Evolutionary conservation across 2,888 invertebrate species (phyloP), one percentile per base, ranked within the genome.

Genomic region (Drosophila lacicola): DNA sequence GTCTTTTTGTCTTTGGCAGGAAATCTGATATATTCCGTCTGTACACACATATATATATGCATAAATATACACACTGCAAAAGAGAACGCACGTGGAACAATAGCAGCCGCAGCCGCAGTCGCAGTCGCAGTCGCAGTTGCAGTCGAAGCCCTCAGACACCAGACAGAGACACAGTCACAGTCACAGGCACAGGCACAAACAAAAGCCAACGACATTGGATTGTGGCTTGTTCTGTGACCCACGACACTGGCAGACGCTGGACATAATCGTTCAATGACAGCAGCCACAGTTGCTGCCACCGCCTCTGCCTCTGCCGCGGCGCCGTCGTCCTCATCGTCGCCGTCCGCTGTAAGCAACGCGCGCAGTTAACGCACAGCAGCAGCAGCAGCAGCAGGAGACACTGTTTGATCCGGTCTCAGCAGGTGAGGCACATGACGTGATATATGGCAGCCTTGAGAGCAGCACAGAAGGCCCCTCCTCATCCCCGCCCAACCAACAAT

Each of bases 261-360:
- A 62, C 46, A 82, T 82, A 74, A 85, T 68, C 70, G 71, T 78
- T 82, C 88, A 88, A 82, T 82, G 82, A 82, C 86, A 75, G 86
- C 76, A 72, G 53, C 54, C 54, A 39, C 67, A 51, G 37, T 57
- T 34, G 76, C 76, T 62, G 66, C 56, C 56, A 63, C 44, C 55
- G 72, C 54, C 41, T 56, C 33, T 57, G 67, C 44, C 44, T 63
- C 61, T 60, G 71, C 60, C 60, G 46, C 82, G 56, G 45, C 58
- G 61, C 34, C 64, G 61, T 56, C 57, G 71, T 54, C 25, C 37
- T 42, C 45, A 34, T 68, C 50, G 60, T 62, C 47, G 61, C 70
- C 42, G 61, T 50, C 39, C 46, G 71, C 53, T 55, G 51, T 53
- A 61, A 69, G 64, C 47, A 63, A 49, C 62, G 61, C 33, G 49